Percentiles rank a stretch among this genome's conserved stretches.
Conservation (phyloP, 1,140 invertebrate species). For the Pseudomyrmex gracilis region DNA sequence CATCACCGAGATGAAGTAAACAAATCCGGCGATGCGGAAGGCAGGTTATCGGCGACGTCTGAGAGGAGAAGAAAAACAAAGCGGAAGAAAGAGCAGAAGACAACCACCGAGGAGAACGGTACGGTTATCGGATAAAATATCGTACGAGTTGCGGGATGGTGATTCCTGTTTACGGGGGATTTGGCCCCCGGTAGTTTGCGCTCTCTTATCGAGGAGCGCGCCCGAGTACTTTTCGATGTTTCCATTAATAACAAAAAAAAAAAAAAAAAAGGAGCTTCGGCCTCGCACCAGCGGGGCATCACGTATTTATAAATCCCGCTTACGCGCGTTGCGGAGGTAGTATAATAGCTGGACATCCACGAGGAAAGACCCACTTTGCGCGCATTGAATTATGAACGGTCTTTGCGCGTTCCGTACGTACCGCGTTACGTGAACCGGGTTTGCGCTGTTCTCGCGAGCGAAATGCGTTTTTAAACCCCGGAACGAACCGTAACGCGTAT, state of each 20-base stretch:
- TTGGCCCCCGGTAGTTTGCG: constrained; percentile 45
- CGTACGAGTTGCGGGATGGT: constrained; percentile 46
- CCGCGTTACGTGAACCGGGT: background rate
- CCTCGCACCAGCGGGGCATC: constrained; percentile 27
- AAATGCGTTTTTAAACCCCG: background rate
- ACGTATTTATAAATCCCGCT: constrained; percentile 62
- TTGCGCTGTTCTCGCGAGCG: background rate
- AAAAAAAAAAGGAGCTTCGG: constrained; percentile 62
- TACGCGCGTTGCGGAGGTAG: constrained; percentile 11
- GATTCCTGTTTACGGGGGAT: constrained; percentile 59
- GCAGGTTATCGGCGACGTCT: background rate
- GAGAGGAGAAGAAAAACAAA: constrained; percentile 18
- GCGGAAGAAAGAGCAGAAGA: background rate
- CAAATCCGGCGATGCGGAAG: constrained; percentile 32
- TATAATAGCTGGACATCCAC: constrained; percentile 25
- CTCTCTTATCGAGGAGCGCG: constrained; percentile 61
- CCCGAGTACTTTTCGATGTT: constrained; percentile 56
- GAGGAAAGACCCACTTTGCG: constrained; percentile 16
- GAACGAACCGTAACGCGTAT: too few relatives aligned
- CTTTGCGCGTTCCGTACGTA: background rate
- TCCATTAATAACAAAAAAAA: constrained; percentile 69
- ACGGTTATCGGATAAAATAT: constrained; percentile 59
- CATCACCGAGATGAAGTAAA: constrained; percentile 25
- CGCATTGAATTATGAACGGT: constrained; percentile 37
- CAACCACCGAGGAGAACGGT: constrained; percentile 10